phyloP scores from a whole-genome alignment of 2,888 invertebrate species.

The Leucophora obtusa region DNA sequence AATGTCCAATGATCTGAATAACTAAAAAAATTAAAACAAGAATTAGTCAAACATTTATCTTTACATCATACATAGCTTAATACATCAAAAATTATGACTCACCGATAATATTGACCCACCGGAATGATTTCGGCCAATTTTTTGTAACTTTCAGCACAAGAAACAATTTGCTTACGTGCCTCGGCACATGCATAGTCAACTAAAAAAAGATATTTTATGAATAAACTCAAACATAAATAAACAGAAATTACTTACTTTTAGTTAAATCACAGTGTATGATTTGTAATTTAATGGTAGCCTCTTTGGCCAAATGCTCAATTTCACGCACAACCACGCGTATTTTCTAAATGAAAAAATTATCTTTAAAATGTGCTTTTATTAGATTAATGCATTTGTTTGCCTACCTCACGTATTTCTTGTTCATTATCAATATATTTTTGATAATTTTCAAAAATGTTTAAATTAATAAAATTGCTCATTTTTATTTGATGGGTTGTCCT shows the following conservation, averaged over 20 bases:
- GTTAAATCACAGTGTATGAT: conserved; percentile 87
- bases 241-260: conserved; percentile 81
- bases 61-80: background rate
- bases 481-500: conserved; percentile 48
- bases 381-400: conserved; percentile 6
- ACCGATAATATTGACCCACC: conserved; percentile 88
- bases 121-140: conserved; percentile 85
- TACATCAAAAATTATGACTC: conserved; percentile 46
- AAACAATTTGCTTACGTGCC: conserved; percentile 84
- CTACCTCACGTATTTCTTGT: conserved; percentile 89
- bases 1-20: conserved; percentile 94
- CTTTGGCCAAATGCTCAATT: conserved; percentile 87
- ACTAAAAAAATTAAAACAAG: conserved; percentile 72
- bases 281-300: conserved; percentile 89
- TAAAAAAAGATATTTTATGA: conserved; percentile 66
- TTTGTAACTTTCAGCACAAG: conserved; percentile 83
- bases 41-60: background rate
- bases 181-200: conserved; percentile 83
- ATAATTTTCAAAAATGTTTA: conserved; percentile 85
- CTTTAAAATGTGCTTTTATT: background rate
- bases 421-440: conserved; percentile 88
- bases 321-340: conserved; percentile 79
- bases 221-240: background rate
- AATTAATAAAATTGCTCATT: conserved; percentile 80
- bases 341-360: conserved; percentile 67